Percentiles rank a stretch among this genome's conserved stretches.
These are phyloP conservation scores for Leucophenga montana DNA, from an alignment of 2,888 invertebrate species.

Conservation along the genomic window DNA sequence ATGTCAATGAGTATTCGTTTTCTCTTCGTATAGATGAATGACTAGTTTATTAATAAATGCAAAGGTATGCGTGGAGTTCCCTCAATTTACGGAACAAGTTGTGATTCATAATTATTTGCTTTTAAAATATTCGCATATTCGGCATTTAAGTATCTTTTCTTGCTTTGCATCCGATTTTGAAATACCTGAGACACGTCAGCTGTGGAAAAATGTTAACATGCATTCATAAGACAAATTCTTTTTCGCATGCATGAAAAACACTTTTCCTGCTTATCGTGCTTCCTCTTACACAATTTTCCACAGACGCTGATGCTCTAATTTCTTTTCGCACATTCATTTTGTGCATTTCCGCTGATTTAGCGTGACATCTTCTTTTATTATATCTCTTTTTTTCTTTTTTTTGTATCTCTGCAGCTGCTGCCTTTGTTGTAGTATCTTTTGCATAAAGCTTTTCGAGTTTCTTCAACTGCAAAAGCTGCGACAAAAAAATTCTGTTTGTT, in stretches of 20 bases:
- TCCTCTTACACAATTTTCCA: slow-evolving; percentile 2
- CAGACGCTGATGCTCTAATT: slow-evolving; percentile 34
- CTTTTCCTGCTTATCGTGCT: slow-evolving; percentile 41
- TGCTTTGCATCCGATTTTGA: slow-evolving; percentile 14
- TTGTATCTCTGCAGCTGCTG: not conserved
- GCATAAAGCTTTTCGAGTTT: not conserved
- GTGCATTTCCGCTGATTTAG: slow-evolving; percentile 57
- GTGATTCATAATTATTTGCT: slow-evolving; percentile 18
- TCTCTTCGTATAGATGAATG: not conserved
- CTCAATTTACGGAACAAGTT: not conserved
- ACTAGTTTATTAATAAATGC: not conserved
- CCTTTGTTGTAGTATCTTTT: slow-evolving; percentile 28
- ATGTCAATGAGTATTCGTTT: not conserved
- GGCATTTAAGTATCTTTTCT: slow-evolving; percentile 6
- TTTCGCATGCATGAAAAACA: slow-evolving; percentile 39
- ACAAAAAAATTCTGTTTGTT: not conserved
- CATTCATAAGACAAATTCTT: not conserved
- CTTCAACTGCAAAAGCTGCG: not conserved
- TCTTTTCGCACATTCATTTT: slow-evolving; percentile 63
- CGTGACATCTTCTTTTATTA: slow-evolving; percentile 4
- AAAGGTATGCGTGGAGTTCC: slow-evolving; percentile 15
- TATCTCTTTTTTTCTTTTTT: slow-evolving; percentile 24
- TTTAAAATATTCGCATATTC: not conserved
- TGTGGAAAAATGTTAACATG: not conserved
- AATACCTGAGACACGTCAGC: slow-evolving; percentile 7